phyloP scores from a whole-genome alignment of 2,797 vertebrate species.

The Alcedo atthis region DNA sequence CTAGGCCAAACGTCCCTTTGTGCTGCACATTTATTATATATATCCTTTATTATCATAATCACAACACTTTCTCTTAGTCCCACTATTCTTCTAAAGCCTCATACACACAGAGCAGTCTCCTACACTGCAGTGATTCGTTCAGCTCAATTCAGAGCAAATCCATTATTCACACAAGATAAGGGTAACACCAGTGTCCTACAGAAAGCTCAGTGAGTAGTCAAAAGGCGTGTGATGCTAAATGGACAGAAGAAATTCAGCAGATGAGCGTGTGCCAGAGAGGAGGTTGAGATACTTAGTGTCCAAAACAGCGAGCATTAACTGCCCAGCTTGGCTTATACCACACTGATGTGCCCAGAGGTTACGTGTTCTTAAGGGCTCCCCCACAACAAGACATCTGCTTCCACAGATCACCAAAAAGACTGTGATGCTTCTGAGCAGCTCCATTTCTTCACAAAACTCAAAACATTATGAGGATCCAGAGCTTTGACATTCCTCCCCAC shows the following conservation, averaged over 20 bases:
- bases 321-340: background rate
- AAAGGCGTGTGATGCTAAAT: background rate
- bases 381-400: background rate
- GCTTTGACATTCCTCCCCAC: background rate
- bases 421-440: background rate
- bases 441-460: background rate
- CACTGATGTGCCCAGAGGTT: background rate
- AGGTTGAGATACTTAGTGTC: background rate
- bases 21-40: background rate
- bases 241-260: background rate
- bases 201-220: background rate
- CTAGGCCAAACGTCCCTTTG: background rate
- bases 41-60: background rate
- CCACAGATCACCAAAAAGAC: background rate
- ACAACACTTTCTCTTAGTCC: background rate
- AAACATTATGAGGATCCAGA: background rate
- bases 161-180: background rate
- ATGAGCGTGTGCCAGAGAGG: background rate
- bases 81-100: background rate
- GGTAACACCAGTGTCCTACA: background rate
- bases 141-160: background rate
- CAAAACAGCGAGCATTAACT: background rate
- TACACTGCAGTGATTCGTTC: background rate
- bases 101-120: background rate
- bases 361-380: background rate